These are phyloP conservation scores for Astyanax mexicanus DNA, from an alignment of 2,797 vertebrate species.

Conservation along the genomic window DNA sequence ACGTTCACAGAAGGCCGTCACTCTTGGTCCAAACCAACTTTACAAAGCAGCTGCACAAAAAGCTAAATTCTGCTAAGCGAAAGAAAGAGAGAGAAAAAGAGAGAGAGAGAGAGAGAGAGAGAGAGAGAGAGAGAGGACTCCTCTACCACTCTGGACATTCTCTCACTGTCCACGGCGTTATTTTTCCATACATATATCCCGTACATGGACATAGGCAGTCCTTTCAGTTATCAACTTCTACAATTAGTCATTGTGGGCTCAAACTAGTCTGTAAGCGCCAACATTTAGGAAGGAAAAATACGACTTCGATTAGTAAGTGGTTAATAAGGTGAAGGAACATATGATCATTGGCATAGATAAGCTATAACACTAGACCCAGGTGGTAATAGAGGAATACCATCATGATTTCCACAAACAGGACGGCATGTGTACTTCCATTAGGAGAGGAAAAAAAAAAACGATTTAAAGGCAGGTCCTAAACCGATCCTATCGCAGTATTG, in stretches of 20 bases:
- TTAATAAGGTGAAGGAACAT: slow-evolving; percentile 22
- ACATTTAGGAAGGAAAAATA: slow-evolving; percentile 20
- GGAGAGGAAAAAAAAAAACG: slow-evolving; percentile 20
- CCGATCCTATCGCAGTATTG: slow-evolving; percentile 59
- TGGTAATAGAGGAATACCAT: slow-evolving; percentile 15
- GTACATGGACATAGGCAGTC: slow-evolving; percentile 22
- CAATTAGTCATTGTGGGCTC: slow-evolving; percentile 17
- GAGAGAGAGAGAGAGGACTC: background rate
- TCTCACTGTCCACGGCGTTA: background rate
- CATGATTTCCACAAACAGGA: slow-evolving; percentile 15
- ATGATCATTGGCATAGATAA: slow-evolving; percentile 2
- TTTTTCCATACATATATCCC: slow-evolving; percentile 17
- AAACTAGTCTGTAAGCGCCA: slow-evolving; percentile 19
- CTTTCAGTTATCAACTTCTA: no score
- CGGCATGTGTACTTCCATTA: slow-evolving; percentile 24
- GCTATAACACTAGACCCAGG: slow-evolving; percentile 38
- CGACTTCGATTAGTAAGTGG: slow-evolving; percentile 3
- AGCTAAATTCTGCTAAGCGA: slow-evolving; percentile 17
- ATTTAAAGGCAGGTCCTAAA: slow-evolving; percentile 61
- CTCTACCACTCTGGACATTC: slow-evolving; percentile 8
- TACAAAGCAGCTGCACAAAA: slow-evolving; percentile 21
- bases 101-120: no score
- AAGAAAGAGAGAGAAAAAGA: no score
- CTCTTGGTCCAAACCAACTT: slow-evolving; percentile 19
- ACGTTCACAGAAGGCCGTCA: background rate